Percentiles rank a stretch among this genome's conserved stretches.
Evolutionary conservation across 2,888 invertebrate genomes (phyloP).

Genomic region (Pyrochroa serraticornis): DNA sequence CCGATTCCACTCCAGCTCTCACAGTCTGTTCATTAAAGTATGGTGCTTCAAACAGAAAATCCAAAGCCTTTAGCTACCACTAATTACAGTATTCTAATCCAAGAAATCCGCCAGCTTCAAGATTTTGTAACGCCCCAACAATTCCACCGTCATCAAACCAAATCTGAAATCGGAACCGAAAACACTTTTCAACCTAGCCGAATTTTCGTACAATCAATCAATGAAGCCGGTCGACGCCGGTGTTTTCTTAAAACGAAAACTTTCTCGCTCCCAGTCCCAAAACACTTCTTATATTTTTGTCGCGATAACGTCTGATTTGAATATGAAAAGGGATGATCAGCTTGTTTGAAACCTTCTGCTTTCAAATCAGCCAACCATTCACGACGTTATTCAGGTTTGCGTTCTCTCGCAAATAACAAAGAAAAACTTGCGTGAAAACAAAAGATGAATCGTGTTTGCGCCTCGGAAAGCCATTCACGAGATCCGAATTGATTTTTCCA

Average conservation of each 20-base stretch:
- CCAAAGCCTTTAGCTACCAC: constrained; percentile 49
- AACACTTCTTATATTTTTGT: constrained; percentile 8
- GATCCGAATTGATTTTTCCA: constrained; percentile 16
- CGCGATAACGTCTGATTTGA: constrained; percentile 37
- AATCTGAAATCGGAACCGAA: too few species aligned
- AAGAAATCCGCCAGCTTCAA: constrained; percentile 28
- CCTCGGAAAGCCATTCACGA: constrained; percentile 25
- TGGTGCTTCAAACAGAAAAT: constrained; percentile 43
- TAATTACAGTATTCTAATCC: constrained; percentile 52
- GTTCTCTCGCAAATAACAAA: constrained; percentile 36
- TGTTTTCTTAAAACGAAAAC: background rate
- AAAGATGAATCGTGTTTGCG: constrained; percentile 27
- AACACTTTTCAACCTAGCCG: too few species aligned
- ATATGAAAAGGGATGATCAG: constrained; percentile 44
- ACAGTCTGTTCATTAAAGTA: constrained; percentile 54
- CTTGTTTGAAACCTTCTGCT: constrained; percentile 41
- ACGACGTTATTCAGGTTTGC: constrained; percentile 39
- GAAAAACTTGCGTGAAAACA: constrained; percentile 31
- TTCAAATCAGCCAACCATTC: constrained; percentile 44
- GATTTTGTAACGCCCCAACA: constrained; percentile 3
- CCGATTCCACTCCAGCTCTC: constrained; percentile 52
- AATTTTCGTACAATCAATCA: too few species aligned
- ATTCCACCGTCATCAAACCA: too few species aligned
- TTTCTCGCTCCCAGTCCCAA: background rate
- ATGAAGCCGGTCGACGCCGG: too few species aligned